A percentile compares a stretch with the other conserved stretches of the same genome.
Evolutionary conservation across 2,888 invertebrate species (phyloP).

Genomic region (Nemotelus nigrinus): DNA sequence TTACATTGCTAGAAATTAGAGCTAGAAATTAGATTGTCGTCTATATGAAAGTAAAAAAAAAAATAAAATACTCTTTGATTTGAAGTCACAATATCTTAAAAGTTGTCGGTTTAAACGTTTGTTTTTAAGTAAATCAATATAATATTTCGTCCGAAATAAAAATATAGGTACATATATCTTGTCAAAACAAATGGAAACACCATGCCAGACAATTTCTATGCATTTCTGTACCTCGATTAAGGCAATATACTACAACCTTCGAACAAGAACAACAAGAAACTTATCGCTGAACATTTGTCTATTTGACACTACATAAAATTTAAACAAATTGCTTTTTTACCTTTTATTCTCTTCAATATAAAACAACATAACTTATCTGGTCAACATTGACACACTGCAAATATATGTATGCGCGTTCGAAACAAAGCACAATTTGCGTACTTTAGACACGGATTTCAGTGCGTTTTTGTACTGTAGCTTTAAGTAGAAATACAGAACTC

Average conservation of each 20-base stretch:
- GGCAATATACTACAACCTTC: conserved; percentile 3
- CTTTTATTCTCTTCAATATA: not conserved
- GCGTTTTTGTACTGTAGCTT: no score
- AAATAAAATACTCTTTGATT: no score
- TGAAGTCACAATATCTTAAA: no score
- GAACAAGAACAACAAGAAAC: not conserved
- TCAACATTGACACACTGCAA: conserved; percentile 32
- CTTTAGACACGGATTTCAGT: no score
- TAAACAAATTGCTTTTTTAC: conserved; percentile 31
- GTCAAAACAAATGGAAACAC: not conserved
- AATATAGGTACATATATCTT: not conserved
- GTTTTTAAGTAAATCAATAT: not conserved
- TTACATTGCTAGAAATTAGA: no score
- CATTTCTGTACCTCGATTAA: not conserved
- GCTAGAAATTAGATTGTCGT: no score
- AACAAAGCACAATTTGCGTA: no score
- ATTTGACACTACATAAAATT: conserved; percentile 35
- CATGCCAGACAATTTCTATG: not conserved
- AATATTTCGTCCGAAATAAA: not conserved
- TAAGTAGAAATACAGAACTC: no score
- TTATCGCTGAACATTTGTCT: not conserved
- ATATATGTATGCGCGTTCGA: not conserved
- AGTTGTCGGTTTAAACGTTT: not conserved
- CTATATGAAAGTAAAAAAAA: no score
- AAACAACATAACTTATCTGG: conserved; percentile 17